Base-by-base conservation (phyloP, 2,797 vertebrate genomes). In the Falco naumanni region DNA sequence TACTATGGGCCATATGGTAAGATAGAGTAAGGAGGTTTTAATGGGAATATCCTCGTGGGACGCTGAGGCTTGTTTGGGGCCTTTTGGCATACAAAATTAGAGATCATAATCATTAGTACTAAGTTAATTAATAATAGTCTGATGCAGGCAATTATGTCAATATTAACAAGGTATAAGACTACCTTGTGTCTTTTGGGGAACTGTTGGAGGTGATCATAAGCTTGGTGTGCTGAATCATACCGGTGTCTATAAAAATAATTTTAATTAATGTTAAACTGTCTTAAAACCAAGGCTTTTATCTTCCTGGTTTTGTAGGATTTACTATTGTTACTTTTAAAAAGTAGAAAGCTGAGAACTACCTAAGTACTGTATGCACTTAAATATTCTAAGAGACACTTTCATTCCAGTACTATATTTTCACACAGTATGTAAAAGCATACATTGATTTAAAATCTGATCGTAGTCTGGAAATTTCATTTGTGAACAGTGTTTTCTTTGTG, bases 401-500 rank as follows among this genome's bases (percentile, higher is more conserved):
- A 95, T 89, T 88, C 54, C 81, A 87, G 41, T 54, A 70, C 70
- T 95, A 20, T 21, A 64, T 87, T 92, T 93, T 85, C 47, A 56
- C 53, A 94, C 54, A 66, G 15, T 37, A 75, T 75, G 39, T 79
- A 83, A 90, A 93, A 95, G 71, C 71, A 76, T 29, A 70, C 28
- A 39, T 57, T 64, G 71, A 89, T 91, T 70, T 91, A 63, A 94
- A 90, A 88, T 76, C 16, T 65, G 43, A 41, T 84, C 16, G 1
- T 47, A 69, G 37, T 66, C 88, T 65, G 57, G 75, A 95, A 87
- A 69, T 93, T 87, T 93, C 66, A 87, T 21, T 57, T 80, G 29
- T 82, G 64, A 92, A 94, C 47, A 91, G 45, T 57, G 37, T 78
- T 94, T 85, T 86, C 75, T 95, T 95, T 95, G 92, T 84, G 39